Evolutionary conservation across 2,888 invertebrate genomes (phyloP).

Genomic region (Mythimna ferrago): DNA sequence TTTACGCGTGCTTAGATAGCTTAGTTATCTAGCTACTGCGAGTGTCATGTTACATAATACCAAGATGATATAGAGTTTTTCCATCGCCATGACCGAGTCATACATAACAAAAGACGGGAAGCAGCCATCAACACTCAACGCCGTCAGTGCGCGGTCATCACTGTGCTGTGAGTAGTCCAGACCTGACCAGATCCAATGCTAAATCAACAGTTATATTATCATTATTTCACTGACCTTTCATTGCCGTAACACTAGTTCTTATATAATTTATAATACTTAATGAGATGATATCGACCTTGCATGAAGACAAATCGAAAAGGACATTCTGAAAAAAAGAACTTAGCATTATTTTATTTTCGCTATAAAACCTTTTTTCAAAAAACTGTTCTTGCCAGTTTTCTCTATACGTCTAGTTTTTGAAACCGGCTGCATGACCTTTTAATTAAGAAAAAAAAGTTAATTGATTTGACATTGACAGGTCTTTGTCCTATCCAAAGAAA

Average conservation of each 20-base stretch:
- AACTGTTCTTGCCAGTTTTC: background rate
- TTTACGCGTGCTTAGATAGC: conserved; percentile 13
- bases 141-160: conserved; percentile 15
- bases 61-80: conserved; percentile 54
- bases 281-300: conserved; percentile 19
- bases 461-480: background rate
- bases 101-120: conserved; percentile 81
- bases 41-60: conserved; percentile 40
- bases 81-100: conserved; percentile 59
- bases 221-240: conserved; percentile 23
- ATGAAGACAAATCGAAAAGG: conserved; percentile 1
- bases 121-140: conserved; percentile 75
- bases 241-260: conserved; percentile 17
- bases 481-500: conserved; percentile 1
- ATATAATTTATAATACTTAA: conserved; percentile 8
- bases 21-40: conserved; percentile 7
- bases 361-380: background rate
- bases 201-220: conserved; percentile 18
- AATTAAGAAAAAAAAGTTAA: background rate
- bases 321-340: conserved; percentile 8
- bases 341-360: background rate
- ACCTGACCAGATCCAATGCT: conserved; percentile 30
- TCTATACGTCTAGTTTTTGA: background rate
- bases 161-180: conserved; percentile 18
- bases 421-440: background rate